Evolutionary conservation across 2,888 invertebrate genomes (phyloP), one percentile per base, ranked within the genome.

Genomic region (Lithophane semibrunnea): DNA sequence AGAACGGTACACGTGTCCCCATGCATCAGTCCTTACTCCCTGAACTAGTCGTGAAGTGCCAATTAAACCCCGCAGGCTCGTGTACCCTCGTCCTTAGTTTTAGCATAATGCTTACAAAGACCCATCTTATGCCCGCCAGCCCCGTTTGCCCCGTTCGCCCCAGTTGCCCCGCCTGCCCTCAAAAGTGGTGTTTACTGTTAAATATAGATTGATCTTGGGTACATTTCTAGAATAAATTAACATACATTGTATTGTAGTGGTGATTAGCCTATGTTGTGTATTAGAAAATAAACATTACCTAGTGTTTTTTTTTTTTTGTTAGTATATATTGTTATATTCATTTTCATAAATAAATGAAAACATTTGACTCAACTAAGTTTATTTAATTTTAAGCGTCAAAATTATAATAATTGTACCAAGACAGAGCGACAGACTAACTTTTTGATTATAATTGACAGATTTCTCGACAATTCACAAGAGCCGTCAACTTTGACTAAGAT

Each of bases 91-190:
- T 81, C 82, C 79, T 73, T 65, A 77, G 87, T 66, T 78, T 88
- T 88, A 86, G 87, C 88, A 88, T 88, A 88, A 88, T 83, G 88
- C 88, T 83, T 83, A 88, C 88, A 88, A 87, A 88, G 85, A 63
- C 71, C 72, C 79, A 76, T 81, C 72, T 81, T 83, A 72, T 70
- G 71, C 75, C 80, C 73, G 44, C 60, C 69, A 37, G 69, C 64
- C 77, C 69, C 60, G 37, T 21, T 63, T 29, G 67, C 67, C 60
- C 66, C 64, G 66, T 42, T 69, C 44, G 67, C 73, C 71, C 75
- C 18, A 24, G 29, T 56, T 71, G 63, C 66, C 82, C 73, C 52
- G 61, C 61, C 16, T 42, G 64, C 66, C 79, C 82, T 77, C 68
- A 75, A 72, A 78, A 81, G 73, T 79, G 60, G 60, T 85, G 87